Base-by-base conservation (phyloP, 2,113 vertebrate species). In the Actenoides lindsayi region DNA sequence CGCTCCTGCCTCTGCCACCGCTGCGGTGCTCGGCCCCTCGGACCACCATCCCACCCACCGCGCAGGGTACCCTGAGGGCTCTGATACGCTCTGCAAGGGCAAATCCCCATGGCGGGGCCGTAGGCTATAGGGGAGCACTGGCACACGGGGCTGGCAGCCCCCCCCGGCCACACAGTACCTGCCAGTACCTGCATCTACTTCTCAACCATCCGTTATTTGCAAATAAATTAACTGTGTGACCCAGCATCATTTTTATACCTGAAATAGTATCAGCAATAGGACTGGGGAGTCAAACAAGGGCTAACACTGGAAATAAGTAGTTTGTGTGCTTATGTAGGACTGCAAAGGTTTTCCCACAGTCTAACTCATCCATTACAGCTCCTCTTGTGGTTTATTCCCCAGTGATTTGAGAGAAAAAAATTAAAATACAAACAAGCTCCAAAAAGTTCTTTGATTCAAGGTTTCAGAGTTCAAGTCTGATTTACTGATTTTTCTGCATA, bases 261-360 rank as follows among this genome's bases (percentile, higher is more conserved):
- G 46, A 18, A 74, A 37, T 8, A 12, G 24, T 2, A 30, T 4
- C 79, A 56, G 82, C 59, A 37, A 3, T 16, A 56, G n/a, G 48
- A 20, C 62, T 6, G 5, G 50, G 24, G 41, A 19, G 44, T 33
- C 79, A 25, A 15, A 57, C 54, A 42, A 9, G 50, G 21, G 41
- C 56, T 16, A 10, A 44, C 35, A 0, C 54, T 37, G 44, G 44
- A 25, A 25, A 28, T 5, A 4, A 57, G 33, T 7, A 28, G 25
- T 7, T n/a, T n/a, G 1, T 3, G 17, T 25, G n/a, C 60, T 31
- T 6, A 1, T 0, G 14, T 4, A 33, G 64, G 44, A 62, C 21
- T 1, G 6, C 28, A 30, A 11, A 54, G 73, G 48, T 2, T 46
- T 51, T 11, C 6, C 64, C 42, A 18, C 48, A 9, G 0, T 3